phyloP scores from a whole-genome alignment of 1,140 invertebrate genomes.

The Drosophila guanche region DNA sequence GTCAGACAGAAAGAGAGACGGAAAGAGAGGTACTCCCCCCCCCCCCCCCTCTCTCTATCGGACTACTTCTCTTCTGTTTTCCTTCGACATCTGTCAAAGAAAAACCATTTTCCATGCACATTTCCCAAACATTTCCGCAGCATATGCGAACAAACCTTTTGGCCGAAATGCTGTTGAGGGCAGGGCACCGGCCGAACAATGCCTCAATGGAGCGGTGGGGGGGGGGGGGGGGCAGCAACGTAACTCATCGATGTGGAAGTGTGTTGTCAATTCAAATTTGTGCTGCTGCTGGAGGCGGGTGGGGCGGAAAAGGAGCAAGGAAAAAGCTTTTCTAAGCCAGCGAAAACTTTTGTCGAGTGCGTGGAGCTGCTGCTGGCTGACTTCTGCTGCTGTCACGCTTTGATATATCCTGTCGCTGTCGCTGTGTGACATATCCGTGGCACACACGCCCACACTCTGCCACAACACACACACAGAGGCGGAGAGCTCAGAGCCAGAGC shows the following conservation, averaged over 20 bases:
- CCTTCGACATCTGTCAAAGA: slow-evolving; percentile 66
- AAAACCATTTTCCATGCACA: slow-evolving; percentile 69
- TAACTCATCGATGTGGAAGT: slow-evolving; percentile 67
- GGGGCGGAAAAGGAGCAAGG: neutral
- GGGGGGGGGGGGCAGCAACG: slow-evolving; percentile 1
- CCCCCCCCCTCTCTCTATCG: neutral
- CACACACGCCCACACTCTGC: slow-evolving; percentile 18
- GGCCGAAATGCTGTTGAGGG: slow-evolving; percentile 30
- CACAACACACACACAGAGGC: neutral
- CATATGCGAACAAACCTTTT: slow-evolving; percentile 52
- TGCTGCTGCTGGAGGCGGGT: slow-evolving; percentile 4
- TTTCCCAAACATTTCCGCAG: slow-evolving; percentile 73
- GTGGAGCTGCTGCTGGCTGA: slow-evolving; percentile 37
- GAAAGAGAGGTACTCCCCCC: neutral
- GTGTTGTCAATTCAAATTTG: slow-evolving; percentile 75
- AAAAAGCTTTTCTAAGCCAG: slow-evolving; percentile 37
- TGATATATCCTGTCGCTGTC: slow-evolving; percentile 65
- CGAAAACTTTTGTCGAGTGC: slow-evolving; percentile 62
- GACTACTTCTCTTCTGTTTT: slow-evolving; percentile 19
- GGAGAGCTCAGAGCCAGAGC: too few relatives aligned
- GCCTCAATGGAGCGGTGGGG: slow-evolving; percentile 6
- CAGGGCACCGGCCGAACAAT: slow-evolving; percentile 30
- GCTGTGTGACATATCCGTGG: slow-evolving; percentile 66
- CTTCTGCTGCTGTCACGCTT: slow-evolving; percentile 66
- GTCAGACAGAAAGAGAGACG: slow-evolving; percentile 23